Conservation (phyloP, 2,113 vertebrate genomes). For the Gymnocephalus cernua region DNA sequence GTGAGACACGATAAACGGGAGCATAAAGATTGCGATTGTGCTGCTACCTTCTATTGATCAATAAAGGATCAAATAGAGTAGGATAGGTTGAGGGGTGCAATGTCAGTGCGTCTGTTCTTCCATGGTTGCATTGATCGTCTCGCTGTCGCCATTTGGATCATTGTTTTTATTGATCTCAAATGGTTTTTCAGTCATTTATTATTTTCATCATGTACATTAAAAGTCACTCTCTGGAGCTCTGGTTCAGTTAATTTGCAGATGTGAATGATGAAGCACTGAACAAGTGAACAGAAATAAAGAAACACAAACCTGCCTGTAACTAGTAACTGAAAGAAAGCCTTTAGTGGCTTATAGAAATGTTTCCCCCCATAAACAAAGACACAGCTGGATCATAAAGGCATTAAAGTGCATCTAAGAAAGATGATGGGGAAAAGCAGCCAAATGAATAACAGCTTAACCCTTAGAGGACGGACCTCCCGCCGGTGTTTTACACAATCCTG, state of each 20-base stretch:
- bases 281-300: background rate
- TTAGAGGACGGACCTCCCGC: too few species aligned
- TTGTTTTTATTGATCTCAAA: background rate
- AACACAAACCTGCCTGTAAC: background rate
- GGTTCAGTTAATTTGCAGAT: background rate
- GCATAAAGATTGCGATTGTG: background rate
- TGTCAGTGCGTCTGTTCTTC: background rate
- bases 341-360: background rate
- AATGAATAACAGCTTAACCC: background rate
- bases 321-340: background rate
- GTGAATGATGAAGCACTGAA: background rate
- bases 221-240: background rate
- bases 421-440: background rate
- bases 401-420: constrained; percentile 12
- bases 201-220: background rate
- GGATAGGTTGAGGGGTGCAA: background rate
- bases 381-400: background rate
- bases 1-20: constrained; percentile 77
- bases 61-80: background rate
- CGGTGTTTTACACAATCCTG: too few species aligned
- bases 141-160: too few species aligned
- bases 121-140: background rate
- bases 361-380: constrained; percentile 1
- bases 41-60: background rate
- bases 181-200: background rate